Evolutionary conservation across 2,113 vertebrate species (phyloP), one percentile per base, ranked within the genome.

Genomic region (Grantiella picta): DNA sequence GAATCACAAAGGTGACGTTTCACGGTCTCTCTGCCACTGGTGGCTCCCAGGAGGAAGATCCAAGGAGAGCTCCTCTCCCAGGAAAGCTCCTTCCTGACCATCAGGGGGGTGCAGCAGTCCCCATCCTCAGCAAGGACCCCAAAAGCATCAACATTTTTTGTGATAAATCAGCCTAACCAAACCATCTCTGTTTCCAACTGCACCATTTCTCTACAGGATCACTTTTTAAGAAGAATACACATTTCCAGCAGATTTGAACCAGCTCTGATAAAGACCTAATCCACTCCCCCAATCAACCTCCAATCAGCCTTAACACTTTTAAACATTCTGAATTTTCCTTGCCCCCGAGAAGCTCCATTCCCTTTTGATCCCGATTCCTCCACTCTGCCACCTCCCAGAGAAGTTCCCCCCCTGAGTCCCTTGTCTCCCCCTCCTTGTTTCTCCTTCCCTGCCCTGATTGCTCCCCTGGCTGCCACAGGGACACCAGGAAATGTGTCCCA

Each of bases 331-430:
- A 47, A 10, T 40, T 29, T 68, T 70, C 63, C 49, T 47, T 85
- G 57, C 29, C 52, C 49, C 11, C 3, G 0, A 23, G 5, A 52
- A 82, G 35, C 28, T 77, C n/a, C 54, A 72, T 31, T 12, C 47
- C 12, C 29, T 56, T 28, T 25, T 40, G 49, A 36, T 47, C 17
- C 20, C 0, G 2, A 12, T 20, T 75, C 2, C 69, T 75, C 50
- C 0, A 1, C 4, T 21, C 49, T 79, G 47, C 8, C 42, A 61
- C 2, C 9, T 18, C 22, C 2, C 15, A 2, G 27, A 54, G 54
- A 33, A 54, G 6, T 31, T 63, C 57, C 21, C 63, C 18, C 52
- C 40, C 44, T 3, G 47, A 68, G 49, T 16, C 64, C 16, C 85
- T 86, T 53, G 25, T 87, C 35, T 61, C 14, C 42, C 36, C 25